These are phyloP conservation scores for Microtus pennsylvanicus DNA, from an alignment of 2,113 vertebrate species.

Conservation along the genomic window DNA sequence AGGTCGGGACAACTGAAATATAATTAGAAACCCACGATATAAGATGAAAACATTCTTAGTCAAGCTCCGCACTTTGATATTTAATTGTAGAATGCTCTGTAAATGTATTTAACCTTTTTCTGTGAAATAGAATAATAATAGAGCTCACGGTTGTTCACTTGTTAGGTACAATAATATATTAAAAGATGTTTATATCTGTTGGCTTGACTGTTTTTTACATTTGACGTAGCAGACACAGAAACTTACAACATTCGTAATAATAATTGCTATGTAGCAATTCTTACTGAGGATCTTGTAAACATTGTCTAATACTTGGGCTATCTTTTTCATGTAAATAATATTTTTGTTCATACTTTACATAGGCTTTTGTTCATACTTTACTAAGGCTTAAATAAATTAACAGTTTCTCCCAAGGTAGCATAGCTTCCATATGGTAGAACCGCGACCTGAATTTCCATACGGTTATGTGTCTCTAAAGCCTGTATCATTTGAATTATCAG, in stretches of 20 bases:
- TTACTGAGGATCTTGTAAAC: background rate
- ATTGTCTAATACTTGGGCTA: background rate
- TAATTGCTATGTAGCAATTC: background rate
- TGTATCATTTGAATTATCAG: background rate
- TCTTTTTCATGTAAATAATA: background rate
- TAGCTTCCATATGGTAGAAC: background rate
- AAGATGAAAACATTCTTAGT: background rate
- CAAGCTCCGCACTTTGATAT: background rate
- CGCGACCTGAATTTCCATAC: background rate
- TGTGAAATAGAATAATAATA: constrained; percentile 28
- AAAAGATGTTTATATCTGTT: background rate
- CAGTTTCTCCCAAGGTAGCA: background rate
- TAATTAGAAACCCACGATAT: background rate
- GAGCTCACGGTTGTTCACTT: background rate
- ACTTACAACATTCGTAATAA: background rate
- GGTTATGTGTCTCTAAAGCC: background rate
- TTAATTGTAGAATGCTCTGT: background rate
- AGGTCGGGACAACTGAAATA: background rate
- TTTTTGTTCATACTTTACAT: background rate
- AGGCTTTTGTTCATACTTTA: too few relatives aligned
- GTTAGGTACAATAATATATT: constrained; percentile 25
- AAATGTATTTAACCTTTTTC: constrained; percentile 11
- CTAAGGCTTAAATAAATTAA: background rate
- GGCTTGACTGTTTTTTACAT: constrained; percentile 13
- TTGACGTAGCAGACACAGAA: background rate